These are phyloP conservation scores for Andrena chrysosceles DNA, from an alignment of 2,888 invertebrate genomes.

Conservation along the genomic window DNA sequence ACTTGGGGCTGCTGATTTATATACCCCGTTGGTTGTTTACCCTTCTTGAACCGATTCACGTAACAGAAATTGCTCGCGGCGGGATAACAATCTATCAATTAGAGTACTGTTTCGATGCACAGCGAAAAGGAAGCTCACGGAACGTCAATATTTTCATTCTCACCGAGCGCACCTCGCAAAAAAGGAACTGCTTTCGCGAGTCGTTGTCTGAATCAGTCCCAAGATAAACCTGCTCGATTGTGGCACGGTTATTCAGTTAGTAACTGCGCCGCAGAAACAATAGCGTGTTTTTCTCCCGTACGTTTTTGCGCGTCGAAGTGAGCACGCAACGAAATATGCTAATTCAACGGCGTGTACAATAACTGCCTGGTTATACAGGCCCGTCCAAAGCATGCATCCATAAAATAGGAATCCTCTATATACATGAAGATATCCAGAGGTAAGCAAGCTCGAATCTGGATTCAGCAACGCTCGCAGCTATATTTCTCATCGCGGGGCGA, in stretches of 20 bases:
- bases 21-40: background rate
- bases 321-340: slow-evolving; percentile 11
- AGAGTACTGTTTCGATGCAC: background rate
- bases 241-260: background rate
- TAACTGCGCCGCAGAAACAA: slow-evolving; percentile 10
- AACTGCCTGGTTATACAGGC: background rate
- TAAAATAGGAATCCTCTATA: background rate
- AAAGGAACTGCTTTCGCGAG: background rate
- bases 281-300: background rate
- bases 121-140: background rate
- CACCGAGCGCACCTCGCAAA: background rate
- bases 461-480: too few relatives aligned
- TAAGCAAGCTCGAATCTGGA: too few relatives aligned
- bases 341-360: background rate
- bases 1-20: slow-evolving; percentile 1
- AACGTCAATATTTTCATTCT: background rate
- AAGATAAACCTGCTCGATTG: background rate
- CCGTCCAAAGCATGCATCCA: background rate
- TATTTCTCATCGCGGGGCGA: too few relatives aligned
- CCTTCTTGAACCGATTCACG: background rate
- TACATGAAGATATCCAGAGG: too few relatives aligned
- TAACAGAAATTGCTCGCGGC: background rate
- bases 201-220: background rate
- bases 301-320: background rate
- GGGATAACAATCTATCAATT: slow-evolving; percentile 8